Evolutionary conservation across 2,888 invertebrate species (phyloP).

Genomic region (Eilema sororculum): DNA sequence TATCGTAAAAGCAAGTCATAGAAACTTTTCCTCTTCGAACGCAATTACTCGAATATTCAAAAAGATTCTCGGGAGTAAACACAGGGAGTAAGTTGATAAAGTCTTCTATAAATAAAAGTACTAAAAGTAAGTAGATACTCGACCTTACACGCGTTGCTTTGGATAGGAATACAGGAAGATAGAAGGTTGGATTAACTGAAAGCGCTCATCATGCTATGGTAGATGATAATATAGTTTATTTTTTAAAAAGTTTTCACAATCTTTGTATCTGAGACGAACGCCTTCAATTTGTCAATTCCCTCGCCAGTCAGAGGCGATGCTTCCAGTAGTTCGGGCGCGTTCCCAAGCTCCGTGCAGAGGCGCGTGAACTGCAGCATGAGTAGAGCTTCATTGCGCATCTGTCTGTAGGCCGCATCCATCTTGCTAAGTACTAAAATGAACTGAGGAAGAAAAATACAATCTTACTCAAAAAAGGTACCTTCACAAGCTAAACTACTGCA

Average conservation of each 20-base stretch:
- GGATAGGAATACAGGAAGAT: background rate
- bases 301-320: conserved; percentile 91
- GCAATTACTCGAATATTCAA: too few relatives aligned
- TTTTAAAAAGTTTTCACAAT: conserved; percentile 30
- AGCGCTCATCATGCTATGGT: conserved; percentile 13
- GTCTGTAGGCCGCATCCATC: conserved; percentile 95
- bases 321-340: conserved; percentile 90
- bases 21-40: too few relatives aligned
- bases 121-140: too few relatives aligned
- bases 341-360: conserved; percentile 89
- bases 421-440: conserved; percentile 91
- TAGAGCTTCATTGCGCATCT: conserved; percentile 94
- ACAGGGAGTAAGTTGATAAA: too few relatives aligned
- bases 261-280: conserved; percentile 64
- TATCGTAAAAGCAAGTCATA: too few relatives aligned
- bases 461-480: too few relatives aligned
- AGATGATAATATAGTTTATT: background rate
- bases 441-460: conserved; percentile 73
- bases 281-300: conserved; percentile 89
- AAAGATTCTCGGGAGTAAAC: too few relatives aligned
- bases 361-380: conserved; percentile 93
- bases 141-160: too few relatives aligned
- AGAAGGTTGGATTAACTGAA: background rate
- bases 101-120: too few relatives aligned
- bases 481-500: too few relatives aligned